Conservation (phyloP, 2,797 vertebrate genomes). For the Zalophus californianus region DNA sequence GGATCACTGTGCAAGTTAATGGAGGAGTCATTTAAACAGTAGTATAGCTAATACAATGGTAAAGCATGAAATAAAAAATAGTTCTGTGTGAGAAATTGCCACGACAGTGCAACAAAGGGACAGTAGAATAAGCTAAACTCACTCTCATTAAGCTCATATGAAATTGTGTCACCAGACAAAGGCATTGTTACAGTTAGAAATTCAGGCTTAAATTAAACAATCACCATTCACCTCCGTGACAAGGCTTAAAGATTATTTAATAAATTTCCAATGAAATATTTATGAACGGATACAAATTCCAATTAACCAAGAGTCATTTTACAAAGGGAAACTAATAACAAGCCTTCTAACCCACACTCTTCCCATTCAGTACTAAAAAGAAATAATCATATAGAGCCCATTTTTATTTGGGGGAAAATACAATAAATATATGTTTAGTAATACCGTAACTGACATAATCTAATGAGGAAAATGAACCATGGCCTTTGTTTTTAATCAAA, state of each 20-base stretch:
- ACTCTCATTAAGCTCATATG: conserved; percentile 52
- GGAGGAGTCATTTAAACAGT: neutral
- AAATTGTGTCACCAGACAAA: conserved; percentile 75
- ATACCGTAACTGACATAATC: neutral
- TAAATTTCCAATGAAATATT: conserved; percentile 83
- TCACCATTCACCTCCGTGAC: conserved; percentile 77
- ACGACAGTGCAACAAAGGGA: conserved; percentile 55
- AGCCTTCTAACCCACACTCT: conserved; percentile 48
- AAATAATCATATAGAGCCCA: neutral
- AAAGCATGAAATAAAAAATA: conserved; percentile 50
- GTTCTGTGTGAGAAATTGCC: neutral
- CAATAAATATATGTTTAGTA: neutral
- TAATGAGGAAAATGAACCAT: conserved; percentile 53
- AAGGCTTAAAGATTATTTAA: conserved; percentile 81
- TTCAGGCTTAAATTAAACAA: conserved; percentile 80
- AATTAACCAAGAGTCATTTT: conserved; percentile 80
- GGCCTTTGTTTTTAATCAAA: conserved; percentile 68
- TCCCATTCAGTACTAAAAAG: conserved; percentile 11
- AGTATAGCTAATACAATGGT: neutral
- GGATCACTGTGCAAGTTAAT: neutral
- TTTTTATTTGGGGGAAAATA: conserved; percentile 52
- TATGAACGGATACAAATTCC: conserved; percentile 83
- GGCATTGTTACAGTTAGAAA: conserved; percentile 72
- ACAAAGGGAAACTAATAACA: conserved; percentile 71
- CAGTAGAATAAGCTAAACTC: conserved; percentile 11